Percentiles rank a stretch among this genome's conserved stretches.
Evolutionary conservation across 2,888 invertebrate genomes (phyloP).

Genomic region (Danaus chrysippus): DNA sequence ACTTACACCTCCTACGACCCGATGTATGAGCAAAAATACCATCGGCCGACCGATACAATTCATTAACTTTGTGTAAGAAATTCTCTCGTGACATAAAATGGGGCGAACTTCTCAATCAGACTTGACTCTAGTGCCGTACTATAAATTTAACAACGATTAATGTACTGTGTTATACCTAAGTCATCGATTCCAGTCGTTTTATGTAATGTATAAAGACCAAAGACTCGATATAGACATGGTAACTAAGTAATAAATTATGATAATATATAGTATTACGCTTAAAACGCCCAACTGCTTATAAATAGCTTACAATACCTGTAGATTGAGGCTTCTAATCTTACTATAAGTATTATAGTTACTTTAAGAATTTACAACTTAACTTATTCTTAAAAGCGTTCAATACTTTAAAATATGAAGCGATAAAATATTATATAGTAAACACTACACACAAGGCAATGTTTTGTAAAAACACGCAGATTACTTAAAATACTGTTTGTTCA

Average conservation of each 20-base stretch:
- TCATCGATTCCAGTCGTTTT: constrained; percentile 51
- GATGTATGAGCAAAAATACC: constrained; percentile 52
- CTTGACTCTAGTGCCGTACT: constrained; percentile 50
- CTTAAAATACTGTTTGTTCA: not conserved
- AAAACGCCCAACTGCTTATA: constrained; percentile 40
- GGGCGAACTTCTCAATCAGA: constrained; percentile 14
- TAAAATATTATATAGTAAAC: constrained; percentile 4
- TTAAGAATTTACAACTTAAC: constrained; percentile 13
- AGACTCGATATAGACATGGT: constrained; percentile 44
- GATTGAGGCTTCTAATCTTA: constrained; percentile 34
- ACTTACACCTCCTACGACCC: constrained; percentile 69
- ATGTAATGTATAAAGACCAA: constrained; percentile 44
- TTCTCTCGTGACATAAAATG: constrained; percentile 18
- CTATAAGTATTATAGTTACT: constrained; percentile 22
- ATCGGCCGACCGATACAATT: not conserved
- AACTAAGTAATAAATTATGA: constrained; percentile 41
- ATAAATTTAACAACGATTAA: constrained; percentile 60
- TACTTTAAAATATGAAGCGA: not conserved
- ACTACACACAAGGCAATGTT: not conserved
- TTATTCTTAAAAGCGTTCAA: not conserved
- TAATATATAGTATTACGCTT: constrained; percentile 40
- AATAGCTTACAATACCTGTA: constrained; percentile 35
- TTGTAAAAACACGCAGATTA: not conserved
- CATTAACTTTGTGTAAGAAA: constrained; percentile 12
- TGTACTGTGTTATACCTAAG: constrained; percentile 43